Percentiles rank a stretch among this genome's conserved stretches.
Evolutionary conservation across 2,888 invertebrate species (phyloP).

Genomic region (Microctonus aethiopoides): DNA sequence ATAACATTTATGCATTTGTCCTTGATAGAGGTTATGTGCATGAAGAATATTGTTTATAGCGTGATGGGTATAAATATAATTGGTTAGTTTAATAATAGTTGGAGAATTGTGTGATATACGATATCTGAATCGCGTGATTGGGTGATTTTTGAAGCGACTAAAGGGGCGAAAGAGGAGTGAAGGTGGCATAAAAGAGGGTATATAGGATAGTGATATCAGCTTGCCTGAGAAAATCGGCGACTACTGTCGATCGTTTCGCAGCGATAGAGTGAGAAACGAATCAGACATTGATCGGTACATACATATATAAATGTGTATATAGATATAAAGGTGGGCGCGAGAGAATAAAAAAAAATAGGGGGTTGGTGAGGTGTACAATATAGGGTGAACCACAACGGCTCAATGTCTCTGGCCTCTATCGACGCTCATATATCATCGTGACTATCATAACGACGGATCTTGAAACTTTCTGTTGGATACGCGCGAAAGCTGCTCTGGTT

Average conservation of each 20-base stretch:
- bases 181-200: neutral
- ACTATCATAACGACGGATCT: constrained; percentile 33
- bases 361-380: constrained; percentile 24
- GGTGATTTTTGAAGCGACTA: constrained; percentile 7
- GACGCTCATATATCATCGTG: constrained; percentile 62
- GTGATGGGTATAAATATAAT: neutral
- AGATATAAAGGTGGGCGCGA: neutral
- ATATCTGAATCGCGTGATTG: constrained; percentile 30
- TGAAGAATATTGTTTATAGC: neutral
- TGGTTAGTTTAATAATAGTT: constrained; percentile 5
- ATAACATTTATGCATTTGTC: neutral
- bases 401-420: constrained; percentile 63
- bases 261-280: constrained; percentile 22
- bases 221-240: constrained; percentile 27
- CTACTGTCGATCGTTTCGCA: constrained; percentile 27
- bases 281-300: constrained; percentile 26
- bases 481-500: constrained; percentile 31
- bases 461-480: constrained; percentile 38
- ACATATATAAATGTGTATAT: neutral
- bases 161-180: neutral
- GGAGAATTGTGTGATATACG: constrained; percentile 6
- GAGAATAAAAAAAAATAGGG: constrained; percentile 22
- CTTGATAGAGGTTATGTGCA: neutral
- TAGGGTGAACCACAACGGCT: constrained; percentile 39
- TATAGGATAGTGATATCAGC: constrained; percentile 7